Conservation (phyloP, 2,113 vertebrate species). For the Alosa alosa region DNA sequence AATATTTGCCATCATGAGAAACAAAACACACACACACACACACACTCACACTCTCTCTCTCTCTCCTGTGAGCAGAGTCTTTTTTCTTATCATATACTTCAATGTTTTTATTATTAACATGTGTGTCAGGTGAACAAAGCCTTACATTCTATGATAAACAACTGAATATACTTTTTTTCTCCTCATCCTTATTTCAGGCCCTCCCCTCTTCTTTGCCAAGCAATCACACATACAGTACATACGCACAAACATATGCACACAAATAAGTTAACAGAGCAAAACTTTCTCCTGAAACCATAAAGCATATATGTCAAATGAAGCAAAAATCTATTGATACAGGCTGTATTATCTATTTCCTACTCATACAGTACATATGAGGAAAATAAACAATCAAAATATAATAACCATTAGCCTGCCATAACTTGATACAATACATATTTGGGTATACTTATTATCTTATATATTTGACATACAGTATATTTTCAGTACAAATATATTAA, state of each 20-base stretch:
- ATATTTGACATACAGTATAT: constrained; percentile 18
- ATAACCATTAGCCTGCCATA: neutral
- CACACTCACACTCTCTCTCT: neutral
- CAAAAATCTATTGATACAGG: neutral
- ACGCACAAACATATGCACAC: constrained; percentile 12
- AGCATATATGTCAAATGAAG: constrained; percentile 13
- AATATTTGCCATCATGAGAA: neutral
- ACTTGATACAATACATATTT: constrained; percentile 16
- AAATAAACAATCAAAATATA: neutral
- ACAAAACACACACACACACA: neutral
- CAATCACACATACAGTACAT: neutral
- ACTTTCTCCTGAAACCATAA: neutral
- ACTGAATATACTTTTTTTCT: neutral
- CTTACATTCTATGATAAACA: constrained; percentile 19
- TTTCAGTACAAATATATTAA: constrained; percentile 20
- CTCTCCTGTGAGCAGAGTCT: neutral
- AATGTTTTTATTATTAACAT: constrained; percentile 17
- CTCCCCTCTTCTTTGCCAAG: neutral
- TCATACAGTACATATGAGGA: neutral
- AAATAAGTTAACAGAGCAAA: constrained; percentile 16
- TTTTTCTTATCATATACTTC: neutral
- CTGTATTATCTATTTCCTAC: neutral
- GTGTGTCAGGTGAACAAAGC: constrained; percentile 17
- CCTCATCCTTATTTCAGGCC: neutral
- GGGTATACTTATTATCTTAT: constrained; percentile 11